These are phyloP conservation scores for Eilema depressum DNA, from an alignment of 2,888 invertebrate species.

Conservation along the genomic window DNA sequence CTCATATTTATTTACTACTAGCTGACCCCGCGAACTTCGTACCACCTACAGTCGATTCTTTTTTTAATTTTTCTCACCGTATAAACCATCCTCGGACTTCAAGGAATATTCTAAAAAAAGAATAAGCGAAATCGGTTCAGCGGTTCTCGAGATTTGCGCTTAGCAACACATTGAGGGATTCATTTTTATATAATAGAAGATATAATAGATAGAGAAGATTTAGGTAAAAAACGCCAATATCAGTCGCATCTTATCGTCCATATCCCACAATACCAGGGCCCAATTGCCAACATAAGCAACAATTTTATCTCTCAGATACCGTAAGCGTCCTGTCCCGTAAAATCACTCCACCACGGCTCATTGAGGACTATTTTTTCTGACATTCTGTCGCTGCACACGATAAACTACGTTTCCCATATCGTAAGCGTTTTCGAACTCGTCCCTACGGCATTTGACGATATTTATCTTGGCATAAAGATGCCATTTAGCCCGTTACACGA, in stretches of 20 bases:
- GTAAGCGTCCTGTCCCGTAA: not conserved
- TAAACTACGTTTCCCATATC: slow-evolving; percentile 29
- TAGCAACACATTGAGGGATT: no score
- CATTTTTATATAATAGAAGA: no score
- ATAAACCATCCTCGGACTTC: no score
- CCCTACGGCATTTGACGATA: slow-evolving; percentile 33
- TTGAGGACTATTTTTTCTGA: slow-evolving; percentile 12
- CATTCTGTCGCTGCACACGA: slow-evolving; percentile 12
- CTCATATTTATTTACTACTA: no score
- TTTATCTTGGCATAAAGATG: slow-evolving; percentile 40
- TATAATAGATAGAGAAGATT: no score
- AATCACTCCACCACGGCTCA: slow-evolving; percentile 3
- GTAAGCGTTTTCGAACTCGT: slow-evolving; percentile 31
- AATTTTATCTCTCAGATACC: not conserved
- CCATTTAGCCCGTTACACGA: slow-evolving; percentile 31
- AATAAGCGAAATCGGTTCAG: no score
- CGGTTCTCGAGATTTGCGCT: no score
- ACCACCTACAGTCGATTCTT: no score
- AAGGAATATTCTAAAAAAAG: no score
- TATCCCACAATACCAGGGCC: not conserved
- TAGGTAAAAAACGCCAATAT: not conserved
- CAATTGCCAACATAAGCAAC: not conserved
- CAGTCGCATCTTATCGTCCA: not conserved
- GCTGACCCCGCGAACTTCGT: no score
- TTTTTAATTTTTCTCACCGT: no score